Evolutionary conservation across 2,113 vertebrate species (phyloP), one percentile per base, ranked within the genome.

Genomic region (Ifrita kowaldi): DNA sequence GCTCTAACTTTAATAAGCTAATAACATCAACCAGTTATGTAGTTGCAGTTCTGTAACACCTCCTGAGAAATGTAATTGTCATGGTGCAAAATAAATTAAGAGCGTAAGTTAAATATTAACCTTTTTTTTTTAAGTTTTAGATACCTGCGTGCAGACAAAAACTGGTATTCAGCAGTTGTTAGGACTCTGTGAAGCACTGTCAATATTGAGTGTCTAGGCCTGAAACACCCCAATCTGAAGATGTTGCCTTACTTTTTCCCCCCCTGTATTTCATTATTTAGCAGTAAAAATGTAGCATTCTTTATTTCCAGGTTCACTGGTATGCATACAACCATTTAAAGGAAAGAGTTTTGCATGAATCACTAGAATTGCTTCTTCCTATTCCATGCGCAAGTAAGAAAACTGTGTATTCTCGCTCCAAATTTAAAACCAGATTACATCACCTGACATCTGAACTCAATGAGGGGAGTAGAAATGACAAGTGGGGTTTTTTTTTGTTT

Each of bases 401-500:
- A 56, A 15, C 5, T 39, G 3, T 42, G 10, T 63, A 3, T 55
- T 64, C 9, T 33, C 63, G 3, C 35, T 28, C 7, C 18, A 83
- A 50, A 10, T 67, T 75, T 56, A 63, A 74, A 78, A 60, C n/a
- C 42, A 27, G 16, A 21, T 6, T 44, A 7, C 4, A 18, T 69
- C 59, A 67, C 3, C 11, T 33, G 27, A 39, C 59, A 63, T 82
- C 52, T 60, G n/a, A 94, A 55, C 11, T 89, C 4, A 27, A 1
- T 24, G 9, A 59, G 4, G 23, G 37, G 17, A 75, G 3, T 11
- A 79, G 30, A 87, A 82, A 26, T 52, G 21, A 49, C 3, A 6
- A 11, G 10, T 50, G 0, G 5, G 0, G 3, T 0, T 15, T 11
- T 55, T 33, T 4, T n/a, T n/a, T n/a, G n/a, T n/a, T n/a, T n/a